Conservation (phyloP, 2,113 vertebrate species). For the Protobothrops flavoviridis region DNA sequence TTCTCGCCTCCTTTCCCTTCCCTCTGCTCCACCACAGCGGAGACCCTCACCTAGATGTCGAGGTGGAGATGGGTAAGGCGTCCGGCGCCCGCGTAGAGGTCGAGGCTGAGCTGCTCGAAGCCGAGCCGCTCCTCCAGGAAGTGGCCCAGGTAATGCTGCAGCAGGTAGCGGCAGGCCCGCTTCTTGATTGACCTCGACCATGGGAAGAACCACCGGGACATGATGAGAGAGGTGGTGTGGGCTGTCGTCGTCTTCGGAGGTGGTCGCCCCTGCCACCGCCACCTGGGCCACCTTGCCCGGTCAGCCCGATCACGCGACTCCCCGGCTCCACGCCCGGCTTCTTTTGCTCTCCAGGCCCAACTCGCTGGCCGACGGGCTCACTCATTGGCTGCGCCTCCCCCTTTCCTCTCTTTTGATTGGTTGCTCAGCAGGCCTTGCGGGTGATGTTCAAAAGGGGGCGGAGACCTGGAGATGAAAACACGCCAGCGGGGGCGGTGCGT, state of each 20-base stretch:
- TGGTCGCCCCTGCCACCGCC: background rate
- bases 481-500: background rate
- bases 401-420: background rate
- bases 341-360: constrained; percentile 53
- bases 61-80: constrained; percentile 85
- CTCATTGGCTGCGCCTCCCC: background rate
- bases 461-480: background rate
- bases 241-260: background rate
- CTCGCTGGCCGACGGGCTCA: constrained; percentile 36
- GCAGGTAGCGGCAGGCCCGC: constrained; percentile 89
- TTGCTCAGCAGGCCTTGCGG: background rate
- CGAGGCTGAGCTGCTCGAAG: constrained; percentile 88
- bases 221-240: constrained; percentile 43
- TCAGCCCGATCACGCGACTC: constrained; percentile 47
- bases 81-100: constrained; percentile 89
- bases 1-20: background rate
- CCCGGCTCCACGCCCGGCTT: constrained; percentile 53
- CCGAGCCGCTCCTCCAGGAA: constrained; percentile 89
- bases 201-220: constrained; percentile 92
- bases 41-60: constrained; percentile 86
- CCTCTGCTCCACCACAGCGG: too few relatives aligned
- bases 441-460: background rate
- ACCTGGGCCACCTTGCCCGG: constrained; percentile 31
- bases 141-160: constrained; percentile 92
- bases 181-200: constrained; percentile 95